Conservation (phyloP, 2,888 invertebrate genomes). For the Ceraclea dissimilis region DNA sequence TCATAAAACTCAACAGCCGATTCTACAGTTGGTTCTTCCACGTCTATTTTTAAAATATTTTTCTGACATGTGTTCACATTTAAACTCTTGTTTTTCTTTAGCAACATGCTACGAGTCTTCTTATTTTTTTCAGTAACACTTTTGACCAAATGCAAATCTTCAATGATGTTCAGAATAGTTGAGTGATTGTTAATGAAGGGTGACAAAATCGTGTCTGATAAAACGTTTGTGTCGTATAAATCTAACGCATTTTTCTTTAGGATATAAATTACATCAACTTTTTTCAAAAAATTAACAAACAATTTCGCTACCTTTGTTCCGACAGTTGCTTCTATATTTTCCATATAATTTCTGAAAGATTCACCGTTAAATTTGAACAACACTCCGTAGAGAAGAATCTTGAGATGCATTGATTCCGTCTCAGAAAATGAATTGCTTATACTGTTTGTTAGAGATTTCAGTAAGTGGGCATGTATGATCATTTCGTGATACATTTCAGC, state of each 20-base stretch:
- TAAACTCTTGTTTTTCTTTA: too few species aligned
- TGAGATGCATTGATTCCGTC: slow-evolving; percentile 1
- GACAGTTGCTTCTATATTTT: slow-evolving; percentile 42
- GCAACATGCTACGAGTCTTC: slow-evolving; percentile 19
- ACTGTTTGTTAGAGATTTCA: not conserved
- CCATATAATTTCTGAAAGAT: slow-evolving; percentile 25
- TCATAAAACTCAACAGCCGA: not conserved
- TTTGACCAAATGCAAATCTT: slow-evolving; percentile 10
- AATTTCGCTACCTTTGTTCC: slow-evolving; percentile 36
- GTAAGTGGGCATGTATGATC: slow-evolving; percentile 5
- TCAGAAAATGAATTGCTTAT: slow-evolving; percentile 1
- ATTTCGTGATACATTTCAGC: slow-evolving; percentile 15
- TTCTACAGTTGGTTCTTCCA: not conserved
- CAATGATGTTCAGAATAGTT: slow-evolving; percentile 29
- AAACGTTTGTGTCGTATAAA: slow-evolving; percentile 45
- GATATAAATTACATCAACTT: slow-evolving; percentile 40
- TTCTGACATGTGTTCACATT: too few species aligned
- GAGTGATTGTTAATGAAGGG: slow-evolving; percentile 46
- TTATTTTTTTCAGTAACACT: slow-evolving; percentile 34
- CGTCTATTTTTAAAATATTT: not conserved
- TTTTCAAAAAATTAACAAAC: slow-evolving; percentile 40
- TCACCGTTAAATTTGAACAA: slow-evolving; percentile 10
- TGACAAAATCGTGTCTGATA: slow-evolving; percentile 43
- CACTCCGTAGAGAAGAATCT: slow-evolving; percentile 11
- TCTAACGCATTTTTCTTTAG: slow-evolving; percentile 42